A percentile compares a stretch with the other conserved stretches of the same genome.
Conservation (phyloP, 1,140 invertebrate species). For the Camponotus pennsylvanicus region DNA sequence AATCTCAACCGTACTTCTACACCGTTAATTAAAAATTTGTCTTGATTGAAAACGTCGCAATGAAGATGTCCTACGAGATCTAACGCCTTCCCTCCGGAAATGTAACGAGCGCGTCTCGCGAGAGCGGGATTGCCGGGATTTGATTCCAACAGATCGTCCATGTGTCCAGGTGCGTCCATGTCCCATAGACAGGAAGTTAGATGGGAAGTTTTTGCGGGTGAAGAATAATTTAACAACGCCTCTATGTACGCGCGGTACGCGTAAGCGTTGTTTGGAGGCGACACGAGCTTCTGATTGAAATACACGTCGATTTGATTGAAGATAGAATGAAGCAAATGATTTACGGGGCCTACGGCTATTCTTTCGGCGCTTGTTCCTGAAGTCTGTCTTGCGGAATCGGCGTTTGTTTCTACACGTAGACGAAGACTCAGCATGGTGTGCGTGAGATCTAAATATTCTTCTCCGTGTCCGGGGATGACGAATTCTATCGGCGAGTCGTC, state of each 20-base stretch:
- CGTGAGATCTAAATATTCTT: background rate
- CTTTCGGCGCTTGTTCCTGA: too few relatives aligned
- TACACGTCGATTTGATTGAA: constrained; percentile 25
- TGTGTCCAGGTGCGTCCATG: background rate
- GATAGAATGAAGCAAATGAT: constrained; percentile 2
- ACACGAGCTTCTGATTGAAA: constrained; percentile 24
- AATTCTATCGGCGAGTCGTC: constrained; percentile 19
- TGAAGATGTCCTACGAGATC: background rate
- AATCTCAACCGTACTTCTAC: background rate
- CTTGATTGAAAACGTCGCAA: too few relatives aligned
- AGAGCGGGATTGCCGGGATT: background rate
- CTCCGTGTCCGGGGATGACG: background rate
- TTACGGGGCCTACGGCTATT: background rate
- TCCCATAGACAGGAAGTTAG: background rate
- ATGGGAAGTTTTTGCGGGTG: too few relatives aligned
- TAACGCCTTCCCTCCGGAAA: background rate
- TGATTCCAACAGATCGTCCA: background rate
- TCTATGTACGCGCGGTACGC: constrained; percentile 28
- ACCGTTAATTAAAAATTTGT: too few relatives aligned
- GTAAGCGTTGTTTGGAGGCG: background rate
- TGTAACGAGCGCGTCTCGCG: background rate
- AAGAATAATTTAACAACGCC: constrained; percentile 25
- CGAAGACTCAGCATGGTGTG: background rate
- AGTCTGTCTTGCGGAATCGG: too few relatives aligned
- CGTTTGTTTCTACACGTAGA: background rate